A percentile compares a stretch with the other conserved stretches of the same genome.
phyloP scores from a whole-genome alignment of 2,888 invertebrate genomes.

The Cryptocephalus moraei region DNA sequence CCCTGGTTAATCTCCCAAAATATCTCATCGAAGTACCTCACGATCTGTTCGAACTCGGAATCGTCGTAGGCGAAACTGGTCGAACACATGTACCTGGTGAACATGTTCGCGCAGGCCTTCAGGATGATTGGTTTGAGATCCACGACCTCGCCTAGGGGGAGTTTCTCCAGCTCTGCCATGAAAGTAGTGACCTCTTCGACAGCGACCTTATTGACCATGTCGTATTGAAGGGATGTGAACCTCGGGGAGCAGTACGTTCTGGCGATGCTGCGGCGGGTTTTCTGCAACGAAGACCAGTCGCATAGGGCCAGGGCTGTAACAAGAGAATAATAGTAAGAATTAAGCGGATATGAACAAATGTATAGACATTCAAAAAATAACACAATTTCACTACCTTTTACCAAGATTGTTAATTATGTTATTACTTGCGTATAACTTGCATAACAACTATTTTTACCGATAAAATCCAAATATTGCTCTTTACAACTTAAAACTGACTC shows the following conservation, averaged over 20 bases:
- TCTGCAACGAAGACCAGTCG: constrained; percentile 79
- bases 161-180: constrained; percentile 44
- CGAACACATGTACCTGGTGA: constrained; percentile 80
- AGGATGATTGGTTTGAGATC: constrained; percentile 63
- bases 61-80: constrained; percentile 62
- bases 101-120: constrained; percentile 73
- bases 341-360: no score
- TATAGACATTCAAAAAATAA: no score
- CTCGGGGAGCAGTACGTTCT: constrained; percentile 73
- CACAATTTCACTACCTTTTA: no score
- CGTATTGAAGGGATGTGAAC: constrained; percentile 59
- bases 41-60: constrained; percentile 53
- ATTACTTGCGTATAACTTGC: no score
- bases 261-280: constrained; percentile 66
- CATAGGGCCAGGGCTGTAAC: constrained; percentile 74
- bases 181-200: constrained; percentile 54
- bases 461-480: no score
- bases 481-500: no score
- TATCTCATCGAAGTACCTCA: constrained; percentile 68
- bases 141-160: constrained; percentile 38
- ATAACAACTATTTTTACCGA: no score
- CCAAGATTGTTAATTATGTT: no score
- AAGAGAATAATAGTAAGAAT: constrained; percentile 7
- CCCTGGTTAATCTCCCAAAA: constrained; percentile 90
- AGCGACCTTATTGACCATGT: constrained; percentile 61